Evolutionary conservation across 2,888 invertebrate genomes (phyloP).

Genomic region (Platerodrilus igneus): DNA sequence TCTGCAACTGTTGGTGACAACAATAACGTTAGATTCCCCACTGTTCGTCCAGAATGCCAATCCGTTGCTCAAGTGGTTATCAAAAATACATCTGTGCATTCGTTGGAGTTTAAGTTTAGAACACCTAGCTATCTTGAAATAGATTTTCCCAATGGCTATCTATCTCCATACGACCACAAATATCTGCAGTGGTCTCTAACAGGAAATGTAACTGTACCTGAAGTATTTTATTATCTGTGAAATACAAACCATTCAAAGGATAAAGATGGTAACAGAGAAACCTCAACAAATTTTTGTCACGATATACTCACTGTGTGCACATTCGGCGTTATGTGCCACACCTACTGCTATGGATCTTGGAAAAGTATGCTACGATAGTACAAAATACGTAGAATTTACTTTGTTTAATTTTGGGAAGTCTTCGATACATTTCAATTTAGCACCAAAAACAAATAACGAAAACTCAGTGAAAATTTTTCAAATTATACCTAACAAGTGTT

Average conservation of each 20-base stretch:
- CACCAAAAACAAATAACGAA: too few relatives aligned
- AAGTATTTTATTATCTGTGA: constrained; percentile 16
- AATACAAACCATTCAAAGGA: constrained; percentile 10
- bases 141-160: constrained; percentile 25
- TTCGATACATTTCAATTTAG: constrained; percentile 41
- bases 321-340: constrained; percentile 34
- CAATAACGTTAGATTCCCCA: constrained; percentile 40
- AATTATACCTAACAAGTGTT: too few relatives aligned
- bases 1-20: constrained; percentile 37
- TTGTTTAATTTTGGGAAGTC: constrained; percentile 47
- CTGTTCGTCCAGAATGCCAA: constrained; percentile 43
- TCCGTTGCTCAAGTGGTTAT: constrained; percentile 37
- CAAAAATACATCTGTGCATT: constrained; percentile 45
- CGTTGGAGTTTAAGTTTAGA: constrained; percentile 40
- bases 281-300: constrained; percentile 17
- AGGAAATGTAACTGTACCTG: constrained; percentile 12
- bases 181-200: constrained; percentile 21
- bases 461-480: too few relatives aligned
- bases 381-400: constrained; percentile 37
- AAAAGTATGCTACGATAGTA: constrained; percentile 34
- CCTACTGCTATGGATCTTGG: constrained; percentile 43
- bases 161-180: constrained; percentile 30
- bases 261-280: constrained; percentile 9
- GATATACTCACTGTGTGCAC: constrained; percentile 18
- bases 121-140: constrained; percentile 15